phyloP scores from a whole-genome alignment of 2,888 invertebrate genomes.

The Sinotaia quadrata region DNA sequence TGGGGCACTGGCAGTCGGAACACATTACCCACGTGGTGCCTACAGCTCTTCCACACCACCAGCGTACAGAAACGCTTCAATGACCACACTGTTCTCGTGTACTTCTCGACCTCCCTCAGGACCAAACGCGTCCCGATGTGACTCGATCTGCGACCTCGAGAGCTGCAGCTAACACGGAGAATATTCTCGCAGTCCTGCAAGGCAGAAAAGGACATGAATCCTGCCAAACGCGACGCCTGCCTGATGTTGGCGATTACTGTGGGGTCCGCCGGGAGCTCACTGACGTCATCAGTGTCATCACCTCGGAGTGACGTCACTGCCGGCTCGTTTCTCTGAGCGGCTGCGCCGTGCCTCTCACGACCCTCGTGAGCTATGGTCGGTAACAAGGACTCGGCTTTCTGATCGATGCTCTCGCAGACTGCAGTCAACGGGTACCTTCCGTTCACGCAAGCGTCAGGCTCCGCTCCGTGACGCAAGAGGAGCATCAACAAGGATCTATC shows the following conservation, averaged over 20 bases:
- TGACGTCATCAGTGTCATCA: conserved; percentile 25
- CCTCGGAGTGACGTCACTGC: not conserved
- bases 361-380: not conserved
- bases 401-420: conserved; percentile 39
- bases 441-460: conserved; percentile 43
- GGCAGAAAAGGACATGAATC: conserved; percentile 40
- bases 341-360: not conserved
- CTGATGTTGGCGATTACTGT: conserved; percentile 30
- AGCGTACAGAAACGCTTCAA: conserved; percentile 46
- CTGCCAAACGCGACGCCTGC: conserved; percentile 37
- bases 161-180: not conserved
- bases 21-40: conserved; percentile 41
- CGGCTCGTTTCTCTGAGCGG: not conserved
- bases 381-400: not conserved
- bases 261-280: conserved; percentile 23
- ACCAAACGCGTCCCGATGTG: conserved; percentile 2
- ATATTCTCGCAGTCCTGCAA: conserved; percentile 33
- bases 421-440: conserved; percentile 45
- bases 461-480: conserved; percentile 57
- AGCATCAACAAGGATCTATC: conserved; percentile 43
- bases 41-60: conserved; percentile 42
- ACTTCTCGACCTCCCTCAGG: conserved; percentile 37
- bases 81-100: conserved; percentile 34
- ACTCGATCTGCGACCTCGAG: not conserved
- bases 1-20: conserved; percentile 47